phyloP scores from a whole-genome alignment of 1,140 invertebrate genomes.

The Mactra quadrangularis region DNA sequence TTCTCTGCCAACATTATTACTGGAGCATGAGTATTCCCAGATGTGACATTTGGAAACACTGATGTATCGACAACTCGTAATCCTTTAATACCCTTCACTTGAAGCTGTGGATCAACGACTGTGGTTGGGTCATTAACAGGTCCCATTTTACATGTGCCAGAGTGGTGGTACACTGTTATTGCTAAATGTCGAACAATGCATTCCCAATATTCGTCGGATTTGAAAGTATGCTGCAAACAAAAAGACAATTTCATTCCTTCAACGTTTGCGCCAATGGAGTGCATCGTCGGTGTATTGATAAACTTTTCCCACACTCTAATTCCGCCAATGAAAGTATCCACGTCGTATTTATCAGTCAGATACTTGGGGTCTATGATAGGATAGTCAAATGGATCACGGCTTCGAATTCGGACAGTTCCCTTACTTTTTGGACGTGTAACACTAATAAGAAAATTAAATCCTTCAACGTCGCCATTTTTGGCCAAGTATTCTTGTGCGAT shows the following conservation, averaged over 20 bases:
- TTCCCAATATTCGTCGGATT: slow-evolving; percentile 33
- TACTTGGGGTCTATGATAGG: slow-evolving; percentile 91
- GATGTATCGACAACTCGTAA: slow-evolving; percentile 43
- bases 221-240: slow-evolving; percentile 33
- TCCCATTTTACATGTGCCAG: slow-evolving; percentile 93
- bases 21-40: slow-evolving; percentile 42
- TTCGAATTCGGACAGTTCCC: slow-evolving; percentile 77
- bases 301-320: slow-evolving; percentile 39
- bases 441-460: not conserved
- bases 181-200: slow-evolving; percentile 40
- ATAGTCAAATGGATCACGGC: slow-evolving; percentile 89
- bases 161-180: slow-evolving; percentile 86
- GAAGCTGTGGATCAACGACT: slow-evolving; percentile 64
- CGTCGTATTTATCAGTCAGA: slow-evolving; percentile 67
- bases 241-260: slow-evolving; percentile 40
- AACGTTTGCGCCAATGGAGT: slow-evolving; percentile 12
- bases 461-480: not conserved
- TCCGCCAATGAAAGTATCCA: slow-evolving; percentile 48
- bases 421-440: slow-evolving; percentile 70
- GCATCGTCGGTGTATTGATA: slow-evolving; percentile 38
- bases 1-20: slow-evolving; percentile 87
- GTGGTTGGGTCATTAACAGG: not conserved
- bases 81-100: slow-evolving; percentile 84
- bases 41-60: slow-evolving; percentile 17
- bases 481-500: not conserved